phyloP scores from a whole-genome alignment of 2,113 vertebrate genomes.

The Cathartes aura region DNA sequence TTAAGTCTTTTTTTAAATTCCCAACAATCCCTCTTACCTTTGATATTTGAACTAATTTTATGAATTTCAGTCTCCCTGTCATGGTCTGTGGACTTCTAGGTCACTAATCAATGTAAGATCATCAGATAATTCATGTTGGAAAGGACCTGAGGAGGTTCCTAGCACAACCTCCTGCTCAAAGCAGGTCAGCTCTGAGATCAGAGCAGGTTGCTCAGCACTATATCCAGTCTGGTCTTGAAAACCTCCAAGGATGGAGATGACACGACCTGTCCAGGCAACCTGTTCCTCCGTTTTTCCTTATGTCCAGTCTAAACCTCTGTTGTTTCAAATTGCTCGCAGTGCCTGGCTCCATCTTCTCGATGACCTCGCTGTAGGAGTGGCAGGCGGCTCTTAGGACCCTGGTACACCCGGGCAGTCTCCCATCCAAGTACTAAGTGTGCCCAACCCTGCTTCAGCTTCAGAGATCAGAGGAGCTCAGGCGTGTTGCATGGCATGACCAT shows the following conservation, averaged over 20 bases:
- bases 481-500: neutral
- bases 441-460: neutral
- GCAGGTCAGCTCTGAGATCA: neutral
- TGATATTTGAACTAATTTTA: neutral
- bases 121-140: neutral
- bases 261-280: neutral
- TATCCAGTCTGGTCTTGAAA: neutral
- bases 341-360: accelerated
- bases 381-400: neutral
- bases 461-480: neutral
- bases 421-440: neutral
- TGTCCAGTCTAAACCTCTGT: neutral
- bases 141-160: neutral
- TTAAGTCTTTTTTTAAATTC: neutral
- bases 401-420: neutral
- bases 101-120: neutral
- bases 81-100: neutral
- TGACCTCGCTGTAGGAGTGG: neutral
- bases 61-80: neutral
- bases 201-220: neutral
- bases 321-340: neutral
- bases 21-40: neutral
- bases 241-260: neutral
- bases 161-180: neutral
- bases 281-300: neutral